phyloP scores from a whole-genome alignment of 1,140 invertebrate genomes.

The Holotrichia oblita region DNA sequence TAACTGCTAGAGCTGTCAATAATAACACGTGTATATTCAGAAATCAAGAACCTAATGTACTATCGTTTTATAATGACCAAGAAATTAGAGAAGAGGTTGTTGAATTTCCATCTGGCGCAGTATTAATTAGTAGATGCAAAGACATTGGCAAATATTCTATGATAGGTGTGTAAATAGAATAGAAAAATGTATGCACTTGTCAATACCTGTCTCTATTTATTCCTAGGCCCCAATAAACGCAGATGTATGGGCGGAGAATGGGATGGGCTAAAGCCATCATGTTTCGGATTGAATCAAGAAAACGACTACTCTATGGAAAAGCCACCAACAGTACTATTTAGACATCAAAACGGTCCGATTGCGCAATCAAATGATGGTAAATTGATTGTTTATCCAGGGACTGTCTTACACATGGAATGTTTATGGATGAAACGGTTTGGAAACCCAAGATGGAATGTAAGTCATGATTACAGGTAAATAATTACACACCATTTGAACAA shows the following conservation, averaged over 20 bases:
- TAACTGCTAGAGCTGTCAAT: constrained; percentile 60
- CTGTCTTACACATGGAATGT: constrained; percentile 86
- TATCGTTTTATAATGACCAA: constrained; percentile 81
- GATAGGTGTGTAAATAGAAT: constrained; percentile 59
- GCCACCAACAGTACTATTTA: constrained; percentile 84
- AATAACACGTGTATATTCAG: constrained; percentile 79
- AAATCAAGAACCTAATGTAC: constrained; percentile 80
- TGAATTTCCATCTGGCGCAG: constrained; percentile 78
- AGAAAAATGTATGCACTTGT: neutral
- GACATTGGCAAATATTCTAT: constrained; percentile 77
- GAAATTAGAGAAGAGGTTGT: constrained; percentile 77
- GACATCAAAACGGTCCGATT: constrained; percentile 82
- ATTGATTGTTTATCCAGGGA: constrained; percentile 84
- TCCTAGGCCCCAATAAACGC: constrained; percentile 64
- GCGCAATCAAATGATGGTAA: constrained; percentile 87
- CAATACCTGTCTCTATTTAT: neutral
- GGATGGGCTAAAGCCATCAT: constrained; percentile 80
- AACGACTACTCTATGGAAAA: constrained; percentile 89
- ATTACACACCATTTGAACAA: neutral
- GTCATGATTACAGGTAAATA: constrained; percentile 70
- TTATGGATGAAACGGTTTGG: constrained; percentile 85
- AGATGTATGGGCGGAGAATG: constrained; percentile 79
- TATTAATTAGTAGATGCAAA: constrained; percentile 76
- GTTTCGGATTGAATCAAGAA: constrained; percentile 83
- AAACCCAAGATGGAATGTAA: constrained; percentile 84